phyloP scores from a whole-genome alignment of 2,888 invertebrate genomes.

The Cancer borealis region DNA sequence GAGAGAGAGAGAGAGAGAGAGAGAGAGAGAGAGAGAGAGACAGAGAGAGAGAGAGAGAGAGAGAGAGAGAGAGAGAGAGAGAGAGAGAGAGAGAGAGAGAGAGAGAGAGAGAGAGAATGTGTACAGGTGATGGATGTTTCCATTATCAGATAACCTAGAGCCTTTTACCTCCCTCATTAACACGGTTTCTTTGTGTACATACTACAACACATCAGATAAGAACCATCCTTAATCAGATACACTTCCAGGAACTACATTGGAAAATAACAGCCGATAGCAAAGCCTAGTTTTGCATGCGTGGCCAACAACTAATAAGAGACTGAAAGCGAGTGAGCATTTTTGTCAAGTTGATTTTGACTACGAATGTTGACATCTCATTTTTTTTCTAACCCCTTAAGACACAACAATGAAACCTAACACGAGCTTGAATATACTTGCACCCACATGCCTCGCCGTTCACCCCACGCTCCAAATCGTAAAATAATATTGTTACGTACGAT shows the following conservation, averaged over 20 bases:
- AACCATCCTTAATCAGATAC: background rate
- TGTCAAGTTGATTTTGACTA: background rate
- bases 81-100: constrained; percentile 41
- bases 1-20: constrained; percentile 9
- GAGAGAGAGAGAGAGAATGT: constrained; percentile 43
- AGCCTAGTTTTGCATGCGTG: background rate
- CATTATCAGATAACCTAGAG: background rate
- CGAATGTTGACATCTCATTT: background rate
- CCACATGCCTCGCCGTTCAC: background rate
- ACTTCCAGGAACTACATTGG: background rate
- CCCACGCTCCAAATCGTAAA: background rate
- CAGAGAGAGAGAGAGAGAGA: constrained; percentile 7
- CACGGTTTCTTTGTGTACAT: background rate
- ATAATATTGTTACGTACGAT: constrained; percentile 21
- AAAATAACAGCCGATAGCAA: background rate
- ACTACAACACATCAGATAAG: background rate
- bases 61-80: constrained; percentile 10
- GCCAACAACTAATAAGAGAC: background rate
- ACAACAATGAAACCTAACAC: constrained; percentile 30
- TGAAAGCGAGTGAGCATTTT: background rate
- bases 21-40: background rate
- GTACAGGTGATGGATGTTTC: background rate
- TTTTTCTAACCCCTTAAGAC: background rate
- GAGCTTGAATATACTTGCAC: constrained; percentile 31
- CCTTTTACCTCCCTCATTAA: background rate